A percentile compares a stretch with the other conserved stretches of the same genome.
Conservation (phyloP, 2,797 vertebrate species). For the Nannoperca obscura region DNA sequence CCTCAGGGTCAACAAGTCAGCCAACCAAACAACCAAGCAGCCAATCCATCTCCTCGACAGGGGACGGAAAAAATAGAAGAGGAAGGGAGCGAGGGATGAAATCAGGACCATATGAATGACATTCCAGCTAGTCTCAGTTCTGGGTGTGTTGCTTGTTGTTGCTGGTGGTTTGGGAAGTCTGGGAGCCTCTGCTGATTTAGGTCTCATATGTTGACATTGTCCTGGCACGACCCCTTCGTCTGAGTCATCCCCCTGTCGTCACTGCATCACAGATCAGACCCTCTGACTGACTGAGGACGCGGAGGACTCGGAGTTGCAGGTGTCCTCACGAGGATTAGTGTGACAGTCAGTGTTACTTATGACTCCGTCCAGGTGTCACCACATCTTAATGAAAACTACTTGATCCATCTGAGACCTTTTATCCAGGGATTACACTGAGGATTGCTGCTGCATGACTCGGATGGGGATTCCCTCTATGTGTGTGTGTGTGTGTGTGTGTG, state of each 20-base stretch:
- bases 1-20: conserved; percentile 31
- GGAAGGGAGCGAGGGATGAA: conserved; percentile 59
- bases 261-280: conserved; percentile 30
- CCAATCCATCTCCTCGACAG: conserved; percentile 36
- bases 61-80: conserved; percentile 52
- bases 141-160: conserved; percentile 83
- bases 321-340: conserved; percentile 38
- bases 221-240: conserved; percentile 67
- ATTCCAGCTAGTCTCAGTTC: conserved; percentile 73
- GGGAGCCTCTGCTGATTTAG: conserved; percentile 76
- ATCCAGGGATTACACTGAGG: conserved; percentile 68
- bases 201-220: conserved; percentile 76
- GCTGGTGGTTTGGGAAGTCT: conserved; percentile 83
- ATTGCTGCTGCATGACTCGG: conserved; percentile 61
- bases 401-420: conserved; percentile 56
- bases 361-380: conserved; percentile 53
- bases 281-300: conserved; percentile 16
- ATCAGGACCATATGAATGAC: conserved; percentile 84
- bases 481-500: conserved; percentile 10
- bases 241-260: conserved; percentile 66
- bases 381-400: conserved; percentile 41
- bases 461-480: conserved; percentile 74
- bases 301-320: conserved; percentile 12
- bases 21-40: conserved; percentile 22
- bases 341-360: conserved; percentile 5